These are phyloP conservation scores for Salvelinus sp. DNA, from an alignment of 2,113 vertebrate species.

Conservation along the genomic window DNA sequence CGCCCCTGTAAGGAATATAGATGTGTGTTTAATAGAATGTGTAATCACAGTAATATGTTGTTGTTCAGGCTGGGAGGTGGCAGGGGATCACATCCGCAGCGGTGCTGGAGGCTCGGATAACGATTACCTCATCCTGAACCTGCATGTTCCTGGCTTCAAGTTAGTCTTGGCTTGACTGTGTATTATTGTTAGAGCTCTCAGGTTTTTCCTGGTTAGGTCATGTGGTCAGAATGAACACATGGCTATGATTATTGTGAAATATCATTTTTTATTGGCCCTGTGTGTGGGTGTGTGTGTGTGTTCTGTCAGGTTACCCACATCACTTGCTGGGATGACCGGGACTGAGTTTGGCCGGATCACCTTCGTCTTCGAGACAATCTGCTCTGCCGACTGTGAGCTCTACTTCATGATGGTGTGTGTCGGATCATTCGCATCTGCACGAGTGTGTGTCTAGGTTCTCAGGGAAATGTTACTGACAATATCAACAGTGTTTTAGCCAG, in stretches of 20 bases:
- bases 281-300: background rate
- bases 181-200: too few relatives aligned
- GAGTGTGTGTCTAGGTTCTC: too few relatives aligned
- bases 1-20: too few relatives aligned
- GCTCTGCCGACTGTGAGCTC: conserved; percentile 89
- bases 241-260: too few relatives aligned
- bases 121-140: conserved; percentile 94
- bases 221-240: too few relatives aligned
- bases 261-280: too few relatives aligned
- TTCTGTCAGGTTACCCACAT: conserved; percentile 83
- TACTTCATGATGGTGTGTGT: conserved; percentile 90
- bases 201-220: too few relatives aligned
- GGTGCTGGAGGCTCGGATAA: conserved; percentile 91
- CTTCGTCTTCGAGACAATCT: conserved; percentile 94
- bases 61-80: conserved; percentile 90
- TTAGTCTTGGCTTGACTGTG: conserved; percentile 67
- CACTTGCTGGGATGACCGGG: conserved; percentile 82
- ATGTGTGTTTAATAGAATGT: too few relatives aligned
- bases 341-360: conserved; percentile 87
- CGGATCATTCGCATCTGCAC: background rate
- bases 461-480: too few relatives aligned
- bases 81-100: conserved; percentile 91
- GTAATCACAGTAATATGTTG: too few relatives aligned
- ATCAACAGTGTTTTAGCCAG: too few relatives aligned
- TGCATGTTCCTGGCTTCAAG: conserved; percentile 93